Percentiles rank a stretch among this genome's conserved stretches.
Evolutionary conservation across 2,888 invertebrate genomes (phyloP).

Genomic region (Cantharis rustica): DNA sequence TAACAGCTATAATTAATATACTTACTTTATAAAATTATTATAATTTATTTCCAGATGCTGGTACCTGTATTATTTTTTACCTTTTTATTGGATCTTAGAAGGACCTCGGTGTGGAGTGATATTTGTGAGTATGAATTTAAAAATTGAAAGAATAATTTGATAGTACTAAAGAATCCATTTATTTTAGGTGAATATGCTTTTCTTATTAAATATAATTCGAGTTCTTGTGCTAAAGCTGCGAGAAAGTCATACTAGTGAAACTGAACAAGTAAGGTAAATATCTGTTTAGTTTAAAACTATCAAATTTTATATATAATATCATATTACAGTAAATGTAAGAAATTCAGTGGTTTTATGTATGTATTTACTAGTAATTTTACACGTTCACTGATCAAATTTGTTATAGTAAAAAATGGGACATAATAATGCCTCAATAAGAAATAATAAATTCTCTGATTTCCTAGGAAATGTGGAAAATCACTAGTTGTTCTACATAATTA

Average conservation of each 20-base stretch:
- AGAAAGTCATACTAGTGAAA: slow-evolving; percentile 73
- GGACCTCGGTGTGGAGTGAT: slow-evolving; percentile 82
- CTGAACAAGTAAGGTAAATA: slow-evolving; percentile 70
- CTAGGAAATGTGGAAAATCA: too few species aligned
- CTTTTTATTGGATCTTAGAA: slow-evolving; percentile 88
- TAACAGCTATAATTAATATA: too few species aligned
- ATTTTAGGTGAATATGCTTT: slow-evolving; percentile 75
- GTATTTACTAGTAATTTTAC: too few species aligned
- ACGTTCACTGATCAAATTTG: too few species aligned
- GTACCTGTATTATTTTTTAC: slow-evolving; percentile 82
- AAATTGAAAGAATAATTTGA: background rate
- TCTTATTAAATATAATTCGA: slow-evolving; percentile 79
- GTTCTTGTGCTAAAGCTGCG: slow-evolving; percentile 77
- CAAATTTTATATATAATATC: too few species aligned
- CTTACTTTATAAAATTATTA: too few species aligned
- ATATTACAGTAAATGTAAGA: too few species aligned
- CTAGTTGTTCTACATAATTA: too few species aligned
- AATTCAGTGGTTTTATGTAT: too few species aligned
- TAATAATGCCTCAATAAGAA: too few species aligned
- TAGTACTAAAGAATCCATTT: slow-evolving; percentile 9
- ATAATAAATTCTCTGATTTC: too few species aligned
- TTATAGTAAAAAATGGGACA: too few species aligned
- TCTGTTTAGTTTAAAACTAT: background rate
- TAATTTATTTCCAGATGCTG: slow-evolving; percentile 65
- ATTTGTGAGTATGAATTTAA: slow-evolving; percentile 64